phyloP scores from a whole-genome alignment of 1,140 invertebrate genomes.

The Oscheius sp. region DNA sequence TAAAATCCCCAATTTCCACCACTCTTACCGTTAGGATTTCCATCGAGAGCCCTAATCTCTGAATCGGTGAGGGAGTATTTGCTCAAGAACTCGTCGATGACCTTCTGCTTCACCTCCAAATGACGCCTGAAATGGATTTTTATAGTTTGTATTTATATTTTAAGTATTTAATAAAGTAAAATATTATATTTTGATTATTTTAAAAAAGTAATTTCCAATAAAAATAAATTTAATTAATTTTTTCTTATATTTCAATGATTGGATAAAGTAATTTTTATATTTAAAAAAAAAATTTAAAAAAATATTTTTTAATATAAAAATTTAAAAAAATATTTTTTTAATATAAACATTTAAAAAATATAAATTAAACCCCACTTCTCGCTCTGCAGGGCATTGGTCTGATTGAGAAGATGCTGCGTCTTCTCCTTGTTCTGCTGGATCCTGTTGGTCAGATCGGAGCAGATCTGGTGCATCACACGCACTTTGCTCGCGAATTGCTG shows the following conservation, averaged over 20 bases:
- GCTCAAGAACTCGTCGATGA: constrained; percentile 50
- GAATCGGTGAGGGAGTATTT: constrained; percentile 55
- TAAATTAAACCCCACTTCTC: constrained; percentile 52
- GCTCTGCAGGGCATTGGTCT: constrained; percentile 52
- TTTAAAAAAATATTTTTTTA: constrained; percentile 15
- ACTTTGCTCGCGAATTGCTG: constrained; percentile 54
- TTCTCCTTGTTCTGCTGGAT: constrained; percentile 59
- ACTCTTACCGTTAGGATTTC: constrained; percentile 29
- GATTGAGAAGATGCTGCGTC: constrained; percentile 52
- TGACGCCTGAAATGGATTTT: constrained; percentile 31
- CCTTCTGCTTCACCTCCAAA: constrained; percentile 50
- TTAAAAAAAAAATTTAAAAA: constrained; percentile 2
- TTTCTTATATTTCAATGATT: too few species aligned
- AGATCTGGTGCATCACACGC: constrained; percentile 55
- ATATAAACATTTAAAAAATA: constrained; percentile 8
- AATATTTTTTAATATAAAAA: constrained; percentile 26
- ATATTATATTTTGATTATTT: too few species aligned
- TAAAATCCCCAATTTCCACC: constrained; percentile 14
- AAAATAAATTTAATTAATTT: too few species aligned
- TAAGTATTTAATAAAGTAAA: too few species aligned
- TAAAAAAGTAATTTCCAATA: too few species aligned
- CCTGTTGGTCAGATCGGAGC: constrained; percentile 50
- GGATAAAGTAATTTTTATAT: too few species aligned
- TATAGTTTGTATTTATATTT: too few species aligned
- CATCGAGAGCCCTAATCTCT: constrained; percentile 43